Conservation (phyloP, 2,113 vertebrate species). For the Python bivittatus region DNA sequence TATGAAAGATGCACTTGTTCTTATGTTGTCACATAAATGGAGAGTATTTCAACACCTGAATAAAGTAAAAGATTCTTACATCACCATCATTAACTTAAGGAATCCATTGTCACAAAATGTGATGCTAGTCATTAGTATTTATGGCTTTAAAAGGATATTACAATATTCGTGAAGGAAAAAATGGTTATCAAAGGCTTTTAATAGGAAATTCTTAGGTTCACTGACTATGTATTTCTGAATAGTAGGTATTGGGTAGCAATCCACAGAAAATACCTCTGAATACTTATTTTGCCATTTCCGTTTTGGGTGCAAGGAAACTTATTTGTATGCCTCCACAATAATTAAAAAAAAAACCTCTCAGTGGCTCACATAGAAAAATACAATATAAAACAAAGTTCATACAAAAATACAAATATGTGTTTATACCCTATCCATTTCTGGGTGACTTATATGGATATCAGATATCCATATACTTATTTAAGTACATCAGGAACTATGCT, state of each 20-base stretch:
- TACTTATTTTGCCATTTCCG: not conserved
- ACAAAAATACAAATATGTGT: not conserved
- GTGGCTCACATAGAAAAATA: not conserved
- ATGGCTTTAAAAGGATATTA: not conserved
- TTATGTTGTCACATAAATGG: not conserved
- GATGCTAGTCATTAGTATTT: not conserved
- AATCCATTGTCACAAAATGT: not conserved
- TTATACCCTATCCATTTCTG: not conserved
- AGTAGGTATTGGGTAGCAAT: not conserved
- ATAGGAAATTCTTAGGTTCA: not conserved
- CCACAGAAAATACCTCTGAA: not conserved
- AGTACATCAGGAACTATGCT: not conserved
- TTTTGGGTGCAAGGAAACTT: not conserved
- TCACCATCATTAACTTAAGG: not conserved
- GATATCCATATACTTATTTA: not conserved
- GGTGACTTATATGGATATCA: not conserved
- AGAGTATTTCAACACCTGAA: not conserved
- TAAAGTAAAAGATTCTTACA: not conserved
- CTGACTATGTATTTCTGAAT: not conserved
- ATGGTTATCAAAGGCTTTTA: not conserved
- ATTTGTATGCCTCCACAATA: not conserved
- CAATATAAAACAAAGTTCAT: not conserved
- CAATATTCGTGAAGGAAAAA: not conserved
- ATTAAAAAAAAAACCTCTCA: not conserved
- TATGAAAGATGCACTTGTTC: not conserved